These are phyloP conservation scores for Rhopilema esculentum DNA, from an alignment of 30 jellyfish, hydroid and myxozoan genomes.

Conservation along the genomic window DNA sequence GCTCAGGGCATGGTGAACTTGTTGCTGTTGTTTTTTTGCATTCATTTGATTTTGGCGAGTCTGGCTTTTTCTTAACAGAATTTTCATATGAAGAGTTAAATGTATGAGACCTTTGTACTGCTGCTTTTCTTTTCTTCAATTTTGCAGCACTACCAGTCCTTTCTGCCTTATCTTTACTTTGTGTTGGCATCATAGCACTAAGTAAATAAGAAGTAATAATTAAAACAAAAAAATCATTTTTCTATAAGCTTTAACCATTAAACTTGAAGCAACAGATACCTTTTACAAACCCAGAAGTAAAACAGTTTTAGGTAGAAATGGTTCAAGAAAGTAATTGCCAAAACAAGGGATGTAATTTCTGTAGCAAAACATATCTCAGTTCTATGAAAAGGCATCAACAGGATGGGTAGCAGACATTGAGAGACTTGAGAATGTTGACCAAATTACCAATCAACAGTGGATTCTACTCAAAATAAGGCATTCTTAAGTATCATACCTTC, in stretches of 20 bases:
- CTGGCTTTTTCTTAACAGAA: constrained; percentile 10
- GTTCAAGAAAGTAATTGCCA: too few relatives aligned
- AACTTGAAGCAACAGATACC: neutral
- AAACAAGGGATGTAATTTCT: too few relatives aligned
- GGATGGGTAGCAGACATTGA: too few relatives aligned
- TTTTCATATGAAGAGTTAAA: constrained; percentile 57
- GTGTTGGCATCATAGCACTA: constrained; percentile 22
- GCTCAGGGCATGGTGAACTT: constrained; percentile 66
- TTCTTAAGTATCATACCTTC: too few relatives aligned
- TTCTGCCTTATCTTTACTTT: constrained; percentile 53
- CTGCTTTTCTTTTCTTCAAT: constrained; percentile 31
- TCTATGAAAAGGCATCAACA: too few relatives aligned
- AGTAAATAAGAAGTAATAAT: neutral
- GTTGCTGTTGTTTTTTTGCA: constrained; percentile 23
- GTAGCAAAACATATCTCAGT: too few relatives aligned
- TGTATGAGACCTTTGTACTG: constrained; percentile 53
- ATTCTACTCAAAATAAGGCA: too few relatives aligned
- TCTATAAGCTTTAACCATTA: neutral
- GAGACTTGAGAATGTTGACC: too few relatives aligned
- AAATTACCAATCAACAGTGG: too few relatives aligned
- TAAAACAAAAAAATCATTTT: neutral
- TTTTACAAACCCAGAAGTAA: too few relatives aligned
- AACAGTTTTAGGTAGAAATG: too few relatives aligned
- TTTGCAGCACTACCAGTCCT: constrained; percentile 42
- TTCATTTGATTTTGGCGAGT: neutral